Conservation (phyloP, 2,888 invertebrate genomes). For the Aethes cnicana region DNA sequence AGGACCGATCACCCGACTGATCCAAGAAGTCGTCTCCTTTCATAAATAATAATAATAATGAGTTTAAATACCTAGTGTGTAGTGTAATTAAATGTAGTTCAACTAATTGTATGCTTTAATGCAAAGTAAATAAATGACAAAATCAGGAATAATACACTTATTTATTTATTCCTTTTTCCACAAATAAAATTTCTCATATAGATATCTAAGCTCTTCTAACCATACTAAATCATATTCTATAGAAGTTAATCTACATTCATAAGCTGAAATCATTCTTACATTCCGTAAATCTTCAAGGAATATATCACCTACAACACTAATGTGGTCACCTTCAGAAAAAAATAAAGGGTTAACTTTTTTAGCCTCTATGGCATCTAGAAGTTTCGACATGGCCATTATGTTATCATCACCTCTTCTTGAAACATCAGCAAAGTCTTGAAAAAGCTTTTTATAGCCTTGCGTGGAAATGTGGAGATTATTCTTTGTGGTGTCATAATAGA, state of each 20-base stretch:
- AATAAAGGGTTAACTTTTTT: slow-evolving; percentile 44
- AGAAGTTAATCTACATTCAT: slow-evolving; percentile 54
- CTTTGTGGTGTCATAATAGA: slow-evolving; percentile 62
- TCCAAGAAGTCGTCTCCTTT: too few relatives aligned
- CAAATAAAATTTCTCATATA: slow-evolving; percentile 71
- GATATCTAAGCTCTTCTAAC: slow-evolving; percentile 68
- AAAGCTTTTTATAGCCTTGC: slow-evolving; percentile 49
- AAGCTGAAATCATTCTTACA: slow-evolving; percentile 64
- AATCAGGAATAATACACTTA: too few relatives aligned
- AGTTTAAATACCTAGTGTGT: too few relatives aligned
- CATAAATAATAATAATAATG: too few relatives aligned
- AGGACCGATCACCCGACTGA: too few relatives aligned
- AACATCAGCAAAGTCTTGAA: slow-evolving; percentile 47
- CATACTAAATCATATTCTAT: slow-evolving; percentile 64
- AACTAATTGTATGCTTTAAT: too few relatives aligned
- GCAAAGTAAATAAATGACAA: too few relatives aligned
- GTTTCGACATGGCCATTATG: slow-evolving; percentile 53
- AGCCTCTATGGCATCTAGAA: slow-evolving; percentile 53
- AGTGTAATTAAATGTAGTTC: too few relatives aligned
- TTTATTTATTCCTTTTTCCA: slow-evolving; percentile 37
- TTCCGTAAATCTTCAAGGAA: slow-evolving; percentile 59
- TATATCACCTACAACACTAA: slow-evolving; percentile 65
- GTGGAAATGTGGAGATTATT: slow-evolving; percentile 45
- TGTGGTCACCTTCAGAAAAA: slow-evolving; percentile 56
- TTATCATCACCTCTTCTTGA: slow-evolving; percentile 55